Conservation (phyloP, 2,797 vertebrate species). For the Carcharodon carcharias region DNA sequence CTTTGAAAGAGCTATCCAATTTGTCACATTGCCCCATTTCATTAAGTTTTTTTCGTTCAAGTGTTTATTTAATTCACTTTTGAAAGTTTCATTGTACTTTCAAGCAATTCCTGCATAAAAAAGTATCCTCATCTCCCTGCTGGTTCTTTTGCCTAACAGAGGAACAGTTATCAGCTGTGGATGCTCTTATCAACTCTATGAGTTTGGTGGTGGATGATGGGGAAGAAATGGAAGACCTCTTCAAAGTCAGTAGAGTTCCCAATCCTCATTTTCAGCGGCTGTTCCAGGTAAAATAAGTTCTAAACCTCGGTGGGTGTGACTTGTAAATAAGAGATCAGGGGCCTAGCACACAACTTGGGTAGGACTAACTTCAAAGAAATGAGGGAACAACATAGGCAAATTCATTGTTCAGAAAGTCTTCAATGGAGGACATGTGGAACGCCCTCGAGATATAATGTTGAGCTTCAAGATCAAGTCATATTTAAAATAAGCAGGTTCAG, state of each 20-base stretch:
- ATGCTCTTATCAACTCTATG: conserved; percentile 87
- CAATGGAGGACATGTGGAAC: too few relatives aligned
- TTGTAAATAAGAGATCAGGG: not conserved
- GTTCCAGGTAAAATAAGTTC: conserved; percentile 71
- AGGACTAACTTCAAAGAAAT: too few relatives aligned
- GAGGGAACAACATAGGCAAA: too few relatives aligned
- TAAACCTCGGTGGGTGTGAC: not conserved
- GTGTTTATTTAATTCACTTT: not conserved
- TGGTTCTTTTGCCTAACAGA: conserved; percentile 53
- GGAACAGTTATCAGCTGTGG: conserved; percentile 74
- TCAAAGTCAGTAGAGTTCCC: conserved; percentile 77
- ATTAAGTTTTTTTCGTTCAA: not conserved
- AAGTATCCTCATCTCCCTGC: not conserved
- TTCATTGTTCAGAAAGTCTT: too few relatives aligned
- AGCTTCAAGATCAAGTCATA: too few relatives aligned
- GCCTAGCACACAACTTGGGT: not conserved
- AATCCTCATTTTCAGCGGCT: conserved; percentile 90
- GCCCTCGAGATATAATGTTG: too few relatives aligned
- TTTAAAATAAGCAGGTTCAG: too few relatives aligned
- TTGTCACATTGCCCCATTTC: not conserved
- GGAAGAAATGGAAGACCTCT: conserved; percentile 64
- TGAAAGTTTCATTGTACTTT: not conserved
- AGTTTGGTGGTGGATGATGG: conserved; percentile 68
- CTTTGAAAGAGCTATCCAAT: not conserved
- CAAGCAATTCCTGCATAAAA: not conserved